Evolutionary conservation across 2,797 vertebrate genomes (phyloP).

Genomic region (Gobio occitaniae): DNA sequence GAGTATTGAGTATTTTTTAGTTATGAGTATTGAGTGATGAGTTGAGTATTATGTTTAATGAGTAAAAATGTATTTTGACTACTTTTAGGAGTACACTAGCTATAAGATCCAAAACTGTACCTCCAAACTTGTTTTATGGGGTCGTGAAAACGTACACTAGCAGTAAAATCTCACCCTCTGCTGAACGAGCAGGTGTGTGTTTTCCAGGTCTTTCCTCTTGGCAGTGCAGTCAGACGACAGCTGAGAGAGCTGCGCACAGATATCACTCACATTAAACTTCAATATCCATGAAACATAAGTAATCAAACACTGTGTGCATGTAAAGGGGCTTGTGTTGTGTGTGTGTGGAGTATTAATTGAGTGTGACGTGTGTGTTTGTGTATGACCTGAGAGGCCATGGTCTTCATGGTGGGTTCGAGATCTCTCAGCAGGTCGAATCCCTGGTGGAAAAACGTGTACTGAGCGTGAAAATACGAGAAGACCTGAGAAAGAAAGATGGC

Average conservation of each 20-base stretch:
- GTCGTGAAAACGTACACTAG: neutral
- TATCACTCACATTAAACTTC: neutral
- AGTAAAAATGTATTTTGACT: no score
- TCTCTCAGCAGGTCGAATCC: slow-evolving; percentile 79
- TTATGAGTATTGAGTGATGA: no score
- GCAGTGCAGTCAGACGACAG: slow-evolving; percentile 68
- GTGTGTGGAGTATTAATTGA: neutral
- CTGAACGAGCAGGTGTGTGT: slow-evolving; percentile 77
- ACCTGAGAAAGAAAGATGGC: slow-evolving; percentile 64
- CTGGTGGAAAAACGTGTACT: slow-evolving; percentile 83
- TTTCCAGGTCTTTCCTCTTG: slow-evolving; percentile 77
- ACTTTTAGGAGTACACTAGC: neutral
- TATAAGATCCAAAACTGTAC: neutral
- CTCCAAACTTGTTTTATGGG: neutral
- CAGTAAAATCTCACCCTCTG: slow-evolving; percentile 70
- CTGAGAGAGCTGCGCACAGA: slow-evolving; percentile 70
- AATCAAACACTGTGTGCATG: neutral
- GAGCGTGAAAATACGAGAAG: slow-evolving; percentile 81
- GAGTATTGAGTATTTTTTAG: no score
- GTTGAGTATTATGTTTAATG: no score
- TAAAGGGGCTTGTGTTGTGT: neutral
- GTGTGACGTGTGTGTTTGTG: neutral
- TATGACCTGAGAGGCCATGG: slow-evolving; percentile 74
- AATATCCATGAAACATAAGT: neutral
- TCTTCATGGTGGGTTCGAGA: slow-evolving; percentile 79